These are phyloP conservation scores for Peromyscus polionotus DNA, from an alignment of 2,113 vertebrate genomes.

Conservation along the genomic window DNA sequence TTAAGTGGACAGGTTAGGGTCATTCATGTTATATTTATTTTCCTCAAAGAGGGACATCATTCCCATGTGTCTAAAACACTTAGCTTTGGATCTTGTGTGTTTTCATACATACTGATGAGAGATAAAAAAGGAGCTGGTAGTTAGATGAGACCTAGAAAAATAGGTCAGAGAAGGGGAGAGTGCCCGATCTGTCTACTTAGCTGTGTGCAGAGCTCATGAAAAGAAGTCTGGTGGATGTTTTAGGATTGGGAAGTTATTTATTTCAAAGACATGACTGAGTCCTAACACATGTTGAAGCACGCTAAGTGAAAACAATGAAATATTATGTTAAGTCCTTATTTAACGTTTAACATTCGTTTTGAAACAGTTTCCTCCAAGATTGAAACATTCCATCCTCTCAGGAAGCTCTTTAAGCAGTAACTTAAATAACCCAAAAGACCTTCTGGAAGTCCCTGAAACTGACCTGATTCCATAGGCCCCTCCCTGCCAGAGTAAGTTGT, in stretches of 20 bases:
- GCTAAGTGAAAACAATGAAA: slow-evolving; percentile 16
- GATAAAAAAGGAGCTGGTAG: slow-evolving; percentile 29
- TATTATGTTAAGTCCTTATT: not conserved
- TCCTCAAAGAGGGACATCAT: slow-evolving; percentile 22
- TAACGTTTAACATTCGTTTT: slow-evolving; percentile 7
- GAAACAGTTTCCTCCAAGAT: not conserved
- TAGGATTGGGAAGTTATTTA: not conserved
- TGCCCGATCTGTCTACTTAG: not conserved
- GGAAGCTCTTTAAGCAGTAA: not conserved
- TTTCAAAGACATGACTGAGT: not conserved
- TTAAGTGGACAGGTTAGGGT: slow-evolving; percentile 14
- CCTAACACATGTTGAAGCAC: not conserved
- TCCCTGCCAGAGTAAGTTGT: not conserved
- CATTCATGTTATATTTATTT: slow-evolving; percentile 59
- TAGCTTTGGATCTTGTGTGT: slow-evolving; percentile 26
- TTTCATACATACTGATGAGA: slow-evolving; percentile 26
- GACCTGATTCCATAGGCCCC: not conserved
- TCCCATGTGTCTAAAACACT: slow-evolving; percentile 26
- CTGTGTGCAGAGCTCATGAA: slow-evolving; percentile 45
- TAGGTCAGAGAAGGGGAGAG: slow-evolving; percentile 17
- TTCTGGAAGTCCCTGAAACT: not conserved
- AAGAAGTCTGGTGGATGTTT: not conserved
- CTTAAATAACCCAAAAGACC: not conserved
- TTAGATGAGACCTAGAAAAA: slow-evolving; percentile 56
- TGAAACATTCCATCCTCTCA: not conserved